Evolutionary conservation across 2,888 invertebrate genomes (phyloP).

Genomic region (Tridacna crocea): DNA sequence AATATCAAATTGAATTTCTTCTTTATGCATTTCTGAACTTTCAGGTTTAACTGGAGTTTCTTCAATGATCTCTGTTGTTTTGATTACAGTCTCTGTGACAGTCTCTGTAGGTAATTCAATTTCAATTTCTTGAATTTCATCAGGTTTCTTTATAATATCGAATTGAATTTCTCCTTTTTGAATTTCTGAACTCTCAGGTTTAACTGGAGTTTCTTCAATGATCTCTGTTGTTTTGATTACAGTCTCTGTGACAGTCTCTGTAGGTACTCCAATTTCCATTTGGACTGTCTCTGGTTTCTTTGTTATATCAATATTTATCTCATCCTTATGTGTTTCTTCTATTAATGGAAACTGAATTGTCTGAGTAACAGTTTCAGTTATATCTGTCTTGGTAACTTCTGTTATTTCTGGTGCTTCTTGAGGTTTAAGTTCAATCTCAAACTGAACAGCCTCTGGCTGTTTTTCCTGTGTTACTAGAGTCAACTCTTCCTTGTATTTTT

Average conservation of each 20-base stretch:
- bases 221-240: slow-evolving; percentile 41
- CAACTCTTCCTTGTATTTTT: slow-evolving; percentile 59
- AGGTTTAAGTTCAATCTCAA: slow-evolving; percentile 54
- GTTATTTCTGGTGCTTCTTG: slow-evolving; percentile 44
- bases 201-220: slow-evolving; percentile 61
- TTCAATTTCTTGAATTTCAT: slow-evolving; percentile 61
- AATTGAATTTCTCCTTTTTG: slow-evolving; percentile 65
- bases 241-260: slow-evolving; percentile 48
- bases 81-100: slow-evolving; percentile 33
- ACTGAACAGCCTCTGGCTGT: slow-evolving; percentile 52
- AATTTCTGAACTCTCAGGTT: slow-evolving; percentile 57
- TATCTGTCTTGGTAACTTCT: slow-evolving; percentile 48
- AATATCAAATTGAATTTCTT: slow-evolving; percentile 65
- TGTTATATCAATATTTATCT: slow-evolving; percentile 69
- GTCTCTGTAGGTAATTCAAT: slow-evolving; percentile 60
- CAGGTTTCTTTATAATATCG: slow-evolving; percentile 62
- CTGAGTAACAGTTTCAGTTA: slow-evolving; percentile 51
- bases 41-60: slow-evolving; percentile 57
- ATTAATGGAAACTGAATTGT: slow-evolving; percentile 50
- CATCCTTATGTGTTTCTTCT: slow-evolving; percentile 65
- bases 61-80: slow-evolving; percentile 58
- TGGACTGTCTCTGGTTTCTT: slow-evolving; percentile 63
- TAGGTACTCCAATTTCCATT: slow-evolving; percentile 63
- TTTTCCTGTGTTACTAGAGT: slow-evolving; percentile 50
- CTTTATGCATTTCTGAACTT: slow-evolving; percentile 60